A percentile compares a stretch with the other conserved stretches of the same genome.
These are phyloP conservation scores for Torymus auratus DNA, from an alignment of 2,888 invertebrate species.

Conservation along the genomic window DNA sequence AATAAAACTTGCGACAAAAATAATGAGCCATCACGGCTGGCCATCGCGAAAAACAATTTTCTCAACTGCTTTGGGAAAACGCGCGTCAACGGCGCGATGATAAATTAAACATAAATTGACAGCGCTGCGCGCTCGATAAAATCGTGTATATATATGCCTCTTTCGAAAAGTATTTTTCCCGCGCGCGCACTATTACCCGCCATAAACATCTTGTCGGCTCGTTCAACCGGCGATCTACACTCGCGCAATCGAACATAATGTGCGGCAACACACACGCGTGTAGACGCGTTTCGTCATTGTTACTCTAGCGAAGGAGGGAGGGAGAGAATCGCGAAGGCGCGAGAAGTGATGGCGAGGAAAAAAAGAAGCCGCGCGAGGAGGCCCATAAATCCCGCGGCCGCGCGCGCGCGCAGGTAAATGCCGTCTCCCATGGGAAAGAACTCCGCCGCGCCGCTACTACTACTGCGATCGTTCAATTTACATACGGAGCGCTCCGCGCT, in stretches of 20 bases:
- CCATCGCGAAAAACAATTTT: too few species aligned
- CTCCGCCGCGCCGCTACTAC: background rate
- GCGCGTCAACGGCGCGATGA: too few species aligned
- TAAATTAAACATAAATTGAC: too few species aligned
- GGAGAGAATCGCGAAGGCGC: background rate
- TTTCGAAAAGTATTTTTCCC: too few species aligned
- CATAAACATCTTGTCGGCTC: background rate
- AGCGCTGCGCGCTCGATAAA: too few species aligned
- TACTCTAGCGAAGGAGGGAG: background rate
- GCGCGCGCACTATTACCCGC: too few species aligned
- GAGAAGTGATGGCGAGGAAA: background rate
- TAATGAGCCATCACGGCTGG: too few species aligned
- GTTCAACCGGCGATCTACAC: background rate
- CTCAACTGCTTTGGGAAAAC: too few species aligned
- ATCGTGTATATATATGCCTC: too few species aligned
- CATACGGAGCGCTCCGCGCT: background rate
- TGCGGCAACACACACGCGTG: background rate
- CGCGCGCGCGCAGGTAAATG: constrained; percentile 2
- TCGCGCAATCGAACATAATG: constrained; percentile 2
- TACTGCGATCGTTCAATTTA: background rate
- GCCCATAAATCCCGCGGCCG: constrained; percentile 23
- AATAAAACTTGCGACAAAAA: too few species aligned
- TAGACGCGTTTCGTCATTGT: constrained; percentile 2
- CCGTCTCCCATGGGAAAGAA: constrained; percentile 39
- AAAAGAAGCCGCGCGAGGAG: constrained; percentile 12